Conservation (phyloP, 2,113 vertebrate species). For the Psophia crepitans region DNA sequence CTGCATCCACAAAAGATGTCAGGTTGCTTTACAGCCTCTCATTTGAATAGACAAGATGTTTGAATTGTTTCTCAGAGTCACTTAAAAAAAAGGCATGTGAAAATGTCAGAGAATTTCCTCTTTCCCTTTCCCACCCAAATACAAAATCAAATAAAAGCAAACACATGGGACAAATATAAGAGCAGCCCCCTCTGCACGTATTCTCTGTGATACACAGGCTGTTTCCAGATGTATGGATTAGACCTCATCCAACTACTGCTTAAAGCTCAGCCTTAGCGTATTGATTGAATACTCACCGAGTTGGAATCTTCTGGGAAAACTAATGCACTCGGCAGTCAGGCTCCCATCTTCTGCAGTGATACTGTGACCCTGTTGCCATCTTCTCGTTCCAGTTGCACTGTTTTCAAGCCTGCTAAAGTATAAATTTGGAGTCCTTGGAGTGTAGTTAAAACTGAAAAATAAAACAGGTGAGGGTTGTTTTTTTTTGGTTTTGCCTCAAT, state of each 20-base stretch:
- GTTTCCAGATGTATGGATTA: conserved; percentile 47
- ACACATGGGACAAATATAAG: conserved; percentile 50
- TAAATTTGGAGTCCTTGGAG: neutral
- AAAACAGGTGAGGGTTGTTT: neutral
- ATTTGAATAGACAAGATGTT: conserved; percentile 16
- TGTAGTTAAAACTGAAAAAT: neutral
- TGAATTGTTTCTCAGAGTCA: conserved; percentile 38
- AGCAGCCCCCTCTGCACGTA: neutral
- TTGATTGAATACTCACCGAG: neutral
- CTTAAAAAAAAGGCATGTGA: conserved; percentile 34
- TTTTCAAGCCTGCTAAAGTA: neutral
- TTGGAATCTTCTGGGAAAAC: neutral
- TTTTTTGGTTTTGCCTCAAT: neutral
- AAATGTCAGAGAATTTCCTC: conserved; percentile 61
- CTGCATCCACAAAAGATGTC: neutral
- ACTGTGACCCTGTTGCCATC: neutral
- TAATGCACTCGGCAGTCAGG: neutral
- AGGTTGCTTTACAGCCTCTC: neutral
- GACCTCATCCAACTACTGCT: conserved; percentile 20
- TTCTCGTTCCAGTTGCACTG: neutral
- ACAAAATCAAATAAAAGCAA: conserved; percentile 64
- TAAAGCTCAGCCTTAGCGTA: neutral
- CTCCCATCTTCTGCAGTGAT: neutral
- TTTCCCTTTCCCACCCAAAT: conserved; percentile 55
- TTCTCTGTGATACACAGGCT: neutral